Conservation (phyloP, 2,113 vertebrate species). For the Colius striatus region DNA sequence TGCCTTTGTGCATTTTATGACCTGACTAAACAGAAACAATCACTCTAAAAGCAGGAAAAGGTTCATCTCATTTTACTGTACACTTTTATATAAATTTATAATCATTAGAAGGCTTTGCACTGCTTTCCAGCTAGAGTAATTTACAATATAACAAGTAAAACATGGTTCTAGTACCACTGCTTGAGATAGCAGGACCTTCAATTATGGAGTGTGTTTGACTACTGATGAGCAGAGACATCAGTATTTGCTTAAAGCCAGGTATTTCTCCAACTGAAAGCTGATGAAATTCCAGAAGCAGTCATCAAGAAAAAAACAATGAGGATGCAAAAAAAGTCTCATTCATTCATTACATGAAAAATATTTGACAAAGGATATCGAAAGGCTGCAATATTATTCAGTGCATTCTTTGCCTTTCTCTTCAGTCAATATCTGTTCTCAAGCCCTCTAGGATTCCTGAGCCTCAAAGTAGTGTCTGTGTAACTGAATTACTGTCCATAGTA, state of each 20-base stretch:
- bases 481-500: background rate
- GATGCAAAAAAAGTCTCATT: background rate
- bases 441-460: background rate
- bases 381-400: background rate
- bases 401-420: background rate
- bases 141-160: background rate
- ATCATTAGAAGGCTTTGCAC: background rate
- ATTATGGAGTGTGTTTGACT: background rate
- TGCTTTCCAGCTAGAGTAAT: background rate
- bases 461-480: no score
- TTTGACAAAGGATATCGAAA: background rate
- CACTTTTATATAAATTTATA: background rate
- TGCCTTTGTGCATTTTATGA: background rate
- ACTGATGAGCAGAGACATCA: background rate
- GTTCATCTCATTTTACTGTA: background rate
- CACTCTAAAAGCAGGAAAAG: background rate
- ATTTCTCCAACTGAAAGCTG: background rate
- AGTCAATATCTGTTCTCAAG: background rate
- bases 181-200: background rate
- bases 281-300: background rate
- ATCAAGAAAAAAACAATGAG: background rate
- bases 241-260: background rate
- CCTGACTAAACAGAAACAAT: background rate
- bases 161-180: background rate
- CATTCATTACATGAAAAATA: background rate